phyloP scores from a whole-genome alignment of 2,888 invertebrate genomes.

The Drosophila parthenogenetica region DNA sequence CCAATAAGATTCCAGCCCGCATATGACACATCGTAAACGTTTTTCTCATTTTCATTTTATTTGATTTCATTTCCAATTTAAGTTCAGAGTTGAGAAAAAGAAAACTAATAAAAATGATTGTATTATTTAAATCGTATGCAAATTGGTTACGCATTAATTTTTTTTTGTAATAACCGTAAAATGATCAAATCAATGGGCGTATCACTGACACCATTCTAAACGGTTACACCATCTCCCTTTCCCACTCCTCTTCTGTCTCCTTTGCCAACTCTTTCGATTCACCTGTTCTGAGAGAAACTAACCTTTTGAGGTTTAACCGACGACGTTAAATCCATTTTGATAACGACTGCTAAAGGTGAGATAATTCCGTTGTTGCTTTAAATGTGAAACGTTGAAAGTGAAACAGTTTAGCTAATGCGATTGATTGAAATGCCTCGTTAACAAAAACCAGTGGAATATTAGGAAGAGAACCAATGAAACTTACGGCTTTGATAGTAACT shows the following conservation, averaged over 20 bases:
- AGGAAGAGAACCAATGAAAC: too few species aligned
- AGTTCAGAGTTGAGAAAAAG: conserved; percentile 3
- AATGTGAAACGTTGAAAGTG: conserved; percentile 17
- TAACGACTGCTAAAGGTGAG: conserved; percentile 6
- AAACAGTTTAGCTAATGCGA: conserved; percentile 4
- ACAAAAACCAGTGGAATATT: too few species aligned
- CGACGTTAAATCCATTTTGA: conserved; percentile 9
- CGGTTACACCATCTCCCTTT: background rate
- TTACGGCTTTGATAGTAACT: too few species aligned
- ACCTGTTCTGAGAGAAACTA: conserved; percentile 16
- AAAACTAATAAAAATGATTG: conserved; percentile 27
- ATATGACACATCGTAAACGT: conserved; percentile 73
- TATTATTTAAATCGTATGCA: conserved; percentile 51
- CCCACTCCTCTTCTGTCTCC: background rate
- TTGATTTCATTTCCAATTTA: conserved; percentile 24
- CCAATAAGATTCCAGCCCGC: conserved; percentile 54
- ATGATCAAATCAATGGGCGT: conserved; percentile 26
- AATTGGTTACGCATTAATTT: conserved; percentile 57
- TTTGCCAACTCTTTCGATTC: conserved; percentile 7
- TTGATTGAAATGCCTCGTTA: background rate
- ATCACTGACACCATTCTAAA: conserved; percentile 11
- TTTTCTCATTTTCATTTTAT: conserved; percentile 20
- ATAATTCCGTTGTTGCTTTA: conserved; percentile 5
- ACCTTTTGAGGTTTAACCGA: conserved; percentile 21
- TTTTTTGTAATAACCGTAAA: conserved; percentile 47